Conservation (phyloP, 2,888 invertebrate species). For the Myopa tessellatipennis region DNA sequence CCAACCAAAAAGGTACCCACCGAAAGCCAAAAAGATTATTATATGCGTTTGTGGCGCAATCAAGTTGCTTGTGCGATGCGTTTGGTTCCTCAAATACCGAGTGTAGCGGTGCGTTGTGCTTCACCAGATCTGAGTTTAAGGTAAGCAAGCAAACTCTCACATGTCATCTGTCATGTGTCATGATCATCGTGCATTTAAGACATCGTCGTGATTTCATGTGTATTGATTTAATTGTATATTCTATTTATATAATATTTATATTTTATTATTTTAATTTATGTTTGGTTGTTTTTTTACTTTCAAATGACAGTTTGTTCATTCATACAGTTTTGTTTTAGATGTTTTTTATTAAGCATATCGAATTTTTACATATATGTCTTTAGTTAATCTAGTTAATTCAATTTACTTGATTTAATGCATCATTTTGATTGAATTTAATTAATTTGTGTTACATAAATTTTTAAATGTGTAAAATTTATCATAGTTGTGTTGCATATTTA, state of each 20-base stretch:
- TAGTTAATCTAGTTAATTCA: no score
- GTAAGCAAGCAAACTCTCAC: conserved; percentile 69
- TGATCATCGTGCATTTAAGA: conserved; percentile 31
- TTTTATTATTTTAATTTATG: not conserved
- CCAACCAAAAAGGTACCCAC: conserved; percentile 90
- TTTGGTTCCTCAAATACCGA: conserved; percentile 91
- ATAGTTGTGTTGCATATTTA: conserved; percentile 7
- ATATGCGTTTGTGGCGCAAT: conserved; percentile 98
- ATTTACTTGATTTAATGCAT: no score
- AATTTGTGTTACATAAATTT: not conserved
- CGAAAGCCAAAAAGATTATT: conserved; percentile 85
- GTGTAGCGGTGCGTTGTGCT: conserved; percentile 88
- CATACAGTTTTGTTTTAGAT: no score
- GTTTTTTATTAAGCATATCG: no score
- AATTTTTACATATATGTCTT: no score
- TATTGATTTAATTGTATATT: conserved; percentile 30
- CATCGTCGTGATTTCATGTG: conserved; percentile 14
- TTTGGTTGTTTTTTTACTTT: not conserved
- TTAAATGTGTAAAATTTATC: not conserved
- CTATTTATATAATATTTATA: not conserved
- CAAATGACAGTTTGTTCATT: not conserved
- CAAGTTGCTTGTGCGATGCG: conserved; percentile 97
- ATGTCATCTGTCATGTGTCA: conserved; percentile 23
- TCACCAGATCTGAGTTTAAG: conserved; percentile 92
- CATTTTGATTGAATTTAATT: no score